Evolutionary conservation across 2,113 vertebrate genomes (phyloP).

Genomic region (Pterocles burchelli): DNA sequence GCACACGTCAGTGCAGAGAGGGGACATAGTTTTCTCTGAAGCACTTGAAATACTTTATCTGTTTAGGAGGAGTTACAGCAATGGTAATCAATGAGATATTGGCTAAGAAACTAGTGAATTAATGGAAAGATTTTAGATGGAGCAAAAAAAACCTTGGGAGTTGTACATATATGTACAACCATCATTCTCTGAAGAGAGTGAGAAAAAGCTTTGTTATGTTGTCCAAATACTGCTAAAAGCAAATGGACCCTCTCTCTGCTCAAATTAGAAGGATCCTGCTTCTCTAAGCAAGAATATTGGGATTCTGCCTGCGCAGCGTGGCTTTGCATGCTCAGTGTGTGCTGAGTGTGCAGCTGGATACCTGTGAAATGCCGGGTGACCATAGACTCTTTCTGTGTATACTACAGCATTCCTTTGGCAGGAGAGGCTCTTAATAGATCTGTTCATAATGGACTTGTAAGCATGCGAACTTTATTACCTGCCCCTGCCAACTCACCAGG

Average conservation of each 20-base stretch:
- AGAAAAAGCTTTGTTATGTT: background rate
- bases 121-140: background rate
- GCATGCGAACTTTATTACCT: conserved; percentile 37
- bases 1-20: background rate
- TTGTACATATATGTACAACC: background rate
- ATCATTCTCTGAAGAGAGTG: background rate
- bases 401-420: conserved; percentile 23
- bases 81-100: background rate
- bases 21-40: background rate
- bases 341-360: background rate
- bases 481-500: conserved; percentile 44
- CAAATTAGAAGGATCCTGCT: background rate
- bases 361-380: background rate
- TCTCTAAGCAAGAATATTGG: background rate
- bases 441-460: conserved; percentile 7
- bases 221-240: background rate
- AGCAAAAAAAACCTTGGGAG: background rate
- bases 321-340: background rate
- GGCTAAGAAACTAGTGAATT: background rate
- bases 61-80: background rate
- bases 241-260: background rate
- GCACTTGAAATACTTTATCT: background rate
- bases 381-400: conserved; percentile 32
- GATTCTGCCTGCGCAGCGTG: background rate
- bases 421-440: conserved; percentile 37